These are phyloP conservation scores for Grantiella picta DNA, from an alignment of 2,113 vertebrate species.

Conservation along the genomic window DNA sequence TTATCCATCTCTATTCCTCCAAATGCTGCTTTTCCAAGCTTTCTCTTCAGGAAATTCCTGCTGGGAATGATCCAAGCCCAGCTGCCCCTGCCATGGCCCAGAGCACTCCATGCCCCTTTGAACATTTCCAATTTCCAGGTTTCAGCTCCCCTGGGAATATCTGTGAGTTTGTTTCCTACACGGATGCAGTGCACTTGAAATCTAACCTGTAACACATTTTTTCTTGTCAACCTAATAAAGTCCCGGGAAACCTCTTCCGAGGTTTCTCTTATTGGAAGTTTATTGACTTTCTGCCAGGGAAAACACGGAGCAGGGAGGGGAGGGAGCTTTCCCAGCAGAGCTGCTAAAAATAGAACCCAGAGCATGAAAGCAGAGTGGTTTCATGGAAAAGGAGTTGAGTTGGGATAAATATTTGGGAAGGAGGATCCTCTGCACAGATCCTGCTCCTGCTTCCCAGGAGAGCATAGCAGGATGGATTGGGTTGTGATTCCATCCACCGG, in stretches of 20 bases:
- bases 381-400: background rate
- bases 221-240: background rate
- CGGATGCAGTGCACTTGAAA: rapidly evolving
- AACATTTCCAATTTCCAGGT: rapidly evolving
- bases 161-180: background rate
- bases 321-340: background rate
- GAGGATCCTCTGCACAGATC: background rate
- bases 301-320: background rate
- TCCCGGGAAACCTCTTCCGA: background rate
- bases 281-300: background rate
- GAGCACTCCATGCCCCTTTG: background rate
- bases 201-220: background rate
- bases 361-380: background rate
- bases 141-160: background rate
- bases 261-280: background rate
- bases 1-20: background rate
- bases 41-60: background rate
- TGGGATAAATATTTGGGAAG: background rate
- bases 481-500: background rate
- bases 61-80: background rate
- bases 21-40: background rate
- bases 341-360: background rate
- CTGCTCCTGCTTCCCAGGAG: background rate
- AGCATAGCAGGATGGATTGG: rapidly evolving
- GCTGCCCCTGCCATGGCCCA: background rate